A percentile compares a stretch with the other conserved stretches of the same genome.
These are phyloP conservation scores for Xiphophorus birchmanni DNA, from an alignment of 2,797 vertebrate genomes.

Conservation along the genomic window DNA sequence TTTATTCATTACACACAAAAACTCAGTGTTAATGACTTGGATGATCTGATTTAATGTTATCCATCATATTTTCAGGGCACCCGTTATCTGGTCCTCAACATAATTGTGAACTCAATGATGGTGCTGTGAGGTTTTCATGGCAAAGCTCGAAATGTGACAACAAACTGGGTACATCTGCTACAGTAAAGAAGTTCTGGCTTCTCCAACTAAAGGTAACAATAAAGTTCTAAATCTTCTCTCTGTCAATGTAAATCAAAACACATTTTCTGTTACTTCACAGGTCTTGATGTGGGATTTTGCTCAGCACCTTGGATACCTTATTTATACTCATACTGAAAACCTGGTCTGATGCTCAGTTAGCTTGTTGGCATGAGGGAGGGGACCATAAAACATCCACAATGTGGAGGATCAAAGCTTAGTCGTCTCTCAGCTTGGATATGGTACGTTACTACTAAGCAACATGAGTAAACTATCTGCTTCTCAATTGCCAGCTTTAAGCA, in stretches of 20 bases:
- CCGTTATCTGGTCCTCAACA: constrained; percentile 84
- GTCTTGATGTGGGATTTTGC: constrained; percentile 68
- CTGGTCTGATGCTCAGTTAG: constrained; percentile 81
- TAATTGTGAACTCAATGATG: constrained; percentile 83
- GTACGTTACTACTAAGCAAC: constrained; percentile 59
- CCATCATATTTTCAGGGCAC: constrained; percentile 74
- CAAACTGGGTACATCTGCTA: constrained; percentile 90
- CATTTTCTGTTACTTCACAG: constrained; percentile 35
- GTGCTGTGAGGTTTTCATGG: constrained; percentile 83
- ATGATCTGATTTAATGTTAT: neutral
- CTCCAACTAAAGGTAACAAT: constrained; percentile 37
- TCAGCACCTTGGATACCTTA: constrained; percentile 78
- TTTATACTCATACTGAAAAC: constrained; percentile 65
- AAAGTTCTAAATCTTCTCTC: neutral
- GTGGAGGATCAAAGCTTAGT: constrained; percentile 89
- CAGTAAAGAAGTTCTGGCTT: neutral
- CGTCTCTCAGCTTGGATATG: constrained; percentile 89
- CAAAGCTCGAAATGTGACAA: constrained; percentile 82
- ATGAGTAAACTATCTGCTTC: too few species aligned
- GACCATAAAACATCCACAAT: constrained; percentile 86
- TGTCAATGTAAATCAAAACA: neutral
- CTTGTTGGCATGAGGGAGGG: constrained; percentile 85
- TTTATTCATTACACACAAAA: neutral
- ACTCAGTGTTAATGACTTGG: too few species aligned
- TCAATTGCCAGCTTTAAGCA: too few species aligned